These are phyloP conservation scores for Aleiodes leptofemur DNA, from an alignment of 2,888 invertebrate species.

Conservation along the genomic window DNA sequence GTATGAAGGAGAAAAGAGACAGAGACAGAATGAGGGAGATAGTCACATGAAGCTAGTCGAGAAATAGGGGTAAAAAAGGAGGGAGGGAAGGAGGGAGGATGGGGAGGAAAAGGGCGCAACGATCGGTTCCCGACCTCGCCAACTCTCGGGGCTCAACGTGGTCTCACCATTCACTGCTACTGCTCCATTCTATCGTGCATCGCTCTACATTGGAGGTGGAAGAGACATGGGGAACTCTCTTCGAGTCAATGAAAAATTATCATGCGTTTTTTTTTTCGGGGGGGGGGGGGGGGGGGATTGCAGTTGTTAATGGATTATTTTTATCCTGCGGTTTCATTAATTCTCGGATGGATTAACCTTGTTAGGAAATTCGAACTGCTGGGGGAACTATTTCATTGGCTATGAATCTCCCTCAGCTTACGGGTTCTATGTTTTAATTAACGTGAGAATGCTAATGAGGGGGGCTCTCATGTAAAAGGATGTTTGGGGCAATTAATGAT, in stretches of 20 bases:
- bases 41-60: background rate
- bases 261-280: conserved; percentile 35
- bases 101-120: conserved; percentile 38
- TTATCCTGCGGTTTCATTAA: no score
- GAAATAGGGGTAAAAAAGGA: background rate
- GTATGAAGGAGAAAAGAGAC: conserved; percentile 35
- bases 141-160: conserved; percentile 63
- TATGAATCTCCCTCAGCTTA: no score
- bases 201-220: conserved; percentile 6
- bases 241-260: conserved; percentile 53
- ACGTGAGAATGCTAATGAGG: no score
- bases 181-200: conserved; percentile 37
- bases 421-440: no score
- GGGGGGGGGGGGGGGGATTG: background rate
- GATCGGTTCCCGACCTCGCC: conserved; percentile 72
- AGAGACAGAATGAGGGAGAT: conserved; percentile 15
- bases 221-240: background rate
- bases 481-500: no score
- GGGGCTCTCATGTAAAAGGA: no score
- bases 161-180: conserved; percentile 52
- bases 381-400: no score
- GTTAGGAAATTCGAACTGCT: no score
- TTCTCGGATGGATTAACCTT: no score
- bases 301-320: no score
- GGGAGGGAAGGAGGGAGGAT: conserved; percentile 2